Percentiles rank a stretch among this genome's conserved stretches.
Evolutionary conservation across 2,888 invertebrate species (phyloP).

Genomic region (Lampropteryx suffumata): DNA sequence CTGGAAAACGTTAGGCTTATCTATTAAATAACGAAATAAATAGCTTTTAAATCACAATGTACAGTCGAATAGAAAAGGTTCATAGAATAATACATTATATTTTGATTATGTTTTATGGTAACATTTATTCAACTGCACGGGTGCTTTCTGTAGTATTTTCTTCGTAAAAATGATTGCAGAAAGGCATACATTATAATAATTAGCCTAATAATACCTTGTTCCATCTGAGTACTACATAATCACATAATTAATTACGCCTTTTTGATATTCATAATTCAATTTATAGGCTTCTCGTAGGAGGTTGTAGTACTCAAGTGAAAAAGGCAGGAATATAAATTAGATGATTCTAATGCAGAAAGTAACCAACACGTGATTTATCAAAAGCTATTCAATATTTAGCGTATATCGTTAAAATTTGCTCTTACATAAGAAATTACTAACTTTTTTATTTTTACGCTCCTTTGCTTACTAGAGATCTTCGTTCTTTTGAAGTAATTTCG

Average conservation of each 20-base stretch:
- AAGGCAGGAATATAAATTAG: constrained; percentile 47
- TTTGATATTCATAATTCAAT: constrained; percentile 1
- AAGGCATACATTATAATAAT: constrained; percentile 58
- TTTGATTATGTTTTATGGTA: constrained; percentile 31
- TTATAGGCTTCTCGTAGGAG: not conserved
- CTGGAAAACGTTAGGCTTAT: constrained; percentile 54
- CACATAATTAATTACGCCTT: constrained; percentile 4
- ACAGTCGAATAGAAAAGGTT: constrained; percentile 43
- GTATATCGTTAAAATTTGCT: not conserved
- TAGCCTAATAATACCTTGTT: constrained; percentile 48
- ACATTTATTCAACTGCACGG: constrained; percentile 47
- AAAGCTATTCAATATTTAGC: no score
- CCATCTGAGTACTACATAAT: constrained; percentile 37
- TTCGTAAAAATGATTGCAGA: constrained; percentile 78
- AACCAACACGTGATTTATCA: constrained; percentile 23
- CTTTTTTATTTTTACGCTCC: no score
- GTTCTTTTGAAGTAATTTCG: no score
- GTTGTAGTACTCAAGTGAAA: constrained; percentile 40
- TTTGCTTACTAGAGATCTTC: no score
- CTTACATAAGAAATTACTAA: not conserved
- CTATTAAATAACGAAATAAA: constrained; percentile 71
- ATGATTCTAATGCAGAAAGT: constrained; percentile 23
- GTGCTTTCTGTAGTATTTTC: constrained; percentile 68
- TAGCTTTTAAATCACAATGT: constrained; percentile 63
- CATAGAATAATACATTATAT: constrained; percentile 19